These are phyloP conservation scores for Nycticebus coucang DNA, from an alignment of 2,113 vertebrate species.

Conservation along the genomic window DNA sequence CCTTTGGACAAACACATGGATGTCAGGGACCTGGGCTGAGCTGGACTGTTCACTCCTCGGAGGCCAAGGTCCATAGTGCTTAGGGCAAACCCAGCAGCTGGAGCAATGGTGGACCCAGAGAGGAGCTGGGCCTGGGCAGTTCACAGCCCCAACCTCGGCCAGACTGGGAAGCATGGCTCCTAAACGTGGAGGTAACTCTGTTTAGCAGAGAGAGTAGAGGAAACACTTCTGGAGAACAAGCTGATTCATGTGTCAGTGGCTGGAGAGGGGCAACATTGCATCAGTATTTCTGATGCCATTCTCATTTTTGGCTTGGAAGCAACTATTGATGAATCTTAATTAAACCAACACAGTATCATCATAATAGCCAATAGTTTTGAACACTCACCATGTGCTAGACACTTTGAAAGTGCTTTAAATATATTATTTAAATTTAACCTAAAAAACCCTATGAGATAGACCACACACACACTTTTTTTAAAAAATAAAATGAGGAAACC, in stretches of 20 bases:
- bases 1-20: not conserved
- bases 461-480: not conserved
- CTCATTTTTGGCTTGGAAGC: not conserved
- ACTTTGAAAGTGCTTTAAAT: not conserved
- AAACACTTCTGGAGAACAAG: not conserved
- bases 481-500: not conserved
- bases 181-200: not conserved
- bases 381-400: not conserved
- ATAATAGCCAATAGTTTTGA: not conserved
- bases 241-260: not conserved
- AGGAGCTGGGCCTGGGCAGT: not conserved
- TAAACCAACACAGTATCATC: not conserved
- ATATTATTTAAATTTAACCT: not conserved
- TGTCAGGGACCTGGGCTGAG: not conserved
- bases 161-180: not conserved
- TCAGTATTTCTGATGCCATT: not conserved
- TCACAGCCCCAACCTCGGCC: not conserved
- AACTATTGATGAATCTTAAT: not conserved
- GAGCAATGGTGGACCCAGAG: not conserved
- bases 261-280: not conserved
- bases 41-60: too few species aligned
- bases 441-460: not conserved
- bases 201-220: not conserved
- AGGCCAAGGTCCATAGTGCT: rapidly evolving
- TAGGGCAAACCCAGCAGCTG: too few species aligned